Percentiles rank a stretch among this genome's conserved stretches.
These are phyloP conservation scores for Eilema depressum DNA, from an alignment of 2,888 invertebrate species.

Conservation along the genomic window DNA sequence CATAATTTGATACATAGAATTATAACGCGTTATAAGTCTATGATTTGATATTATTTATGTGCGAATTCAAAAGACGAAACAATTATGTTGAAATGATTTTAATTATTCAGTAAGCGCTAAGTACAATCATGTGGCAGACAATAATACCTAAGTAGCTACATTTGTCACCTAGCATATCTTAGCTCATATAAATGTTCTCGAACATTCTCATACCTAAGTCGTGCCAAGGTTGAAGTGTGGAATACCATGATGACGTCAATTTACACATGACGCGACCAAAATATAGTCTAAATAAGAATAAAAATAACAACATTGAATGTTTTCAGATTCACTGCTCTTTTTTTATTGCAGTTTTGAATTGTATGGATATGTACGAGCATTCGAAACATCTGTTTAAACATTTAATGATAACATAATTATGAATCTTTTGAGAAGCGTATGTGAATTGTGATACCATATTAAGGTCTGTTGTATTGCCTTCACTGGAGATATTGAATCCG, in stretches of 20 bases:
- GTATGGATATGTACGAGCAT: neutral
- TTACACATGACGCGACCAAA: slow-evolving; percentile 29
- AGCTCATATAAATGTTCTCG: slow-evolving; percentile 4
- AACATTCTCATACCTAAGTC: slow-evolving; percentile 34
- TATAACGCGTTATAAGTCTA: no score
- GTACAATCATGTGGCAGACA: neutral
- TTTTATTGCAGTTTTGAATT: neutral
- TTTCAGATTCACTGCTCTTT: neutral
- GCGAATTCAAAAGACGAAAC: no score
- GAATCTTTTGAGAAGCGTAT: neutral
- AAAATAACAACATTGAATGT: slow-evolving; percentile 24
- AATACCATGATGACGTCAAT: slow-evolving; percentile 24
- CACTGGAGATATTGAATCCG: neutral
- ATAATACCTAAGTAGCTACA: neutral
- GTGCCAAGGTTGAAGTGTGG: slow-evolving; percentile 35
- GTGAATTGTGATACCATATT: neutral
- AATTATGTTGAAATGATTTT: no score
- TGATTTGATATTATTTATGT: no score
- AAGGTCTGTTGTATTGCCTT: neutral
- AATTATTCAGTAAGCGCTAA: no score
- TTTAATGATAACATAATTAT: neutral
- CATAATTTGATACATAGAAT: neutral
- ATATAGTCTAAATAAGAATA: slow-evolving; percentile 1
- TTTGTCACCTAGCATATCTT: neutral
- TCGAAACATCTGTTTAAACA: neutral